Evolutionary conservation across 2,888 invertebrate species (phyloP).

Genomic region (Dione juno): DNA sequence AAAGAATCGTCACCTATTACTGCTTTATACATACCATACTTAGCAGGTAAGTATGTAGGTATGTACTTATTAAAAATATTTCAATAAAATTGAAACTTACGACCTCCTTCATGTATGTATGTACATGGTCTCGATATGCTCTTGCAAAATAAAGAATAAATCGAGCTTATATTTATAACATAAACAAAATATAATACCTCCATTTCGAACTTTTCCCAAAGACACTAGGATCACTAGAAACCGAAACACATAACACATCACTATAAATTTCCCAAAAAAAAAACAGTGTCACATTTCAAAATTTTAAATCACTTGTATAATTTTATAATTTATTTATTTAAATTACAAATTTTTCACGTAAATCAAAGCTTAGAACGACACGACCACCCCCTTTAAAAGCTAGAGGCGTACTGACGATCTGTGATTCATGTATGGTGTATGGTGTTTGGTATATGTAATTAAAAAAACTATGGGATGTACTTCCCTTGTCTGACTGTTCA

Average conservation of each 20-base stretch:
- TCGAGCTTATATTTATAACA: neutral
- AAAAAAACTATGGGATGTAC: slow-evolving; percentile 26
- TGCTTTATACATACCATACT: too few species aligned
- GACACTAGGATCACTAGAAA: slow-evolving; percentile 61
- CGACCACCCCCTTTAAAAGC: slow-evolving; percentile 45
- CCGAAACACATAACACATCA: slow-evolving; percentile 68
- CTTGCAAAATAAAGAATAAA: neutral
- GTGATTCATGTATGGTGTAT: slow-evolving; percentile 38
- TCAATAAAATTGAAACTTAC: too few species aligned
- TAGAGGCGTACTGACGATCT: slow-evolving; percentile 58
- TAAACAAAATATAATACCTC: slow-evolving; percentile 56
- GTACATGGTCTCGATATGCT: too few species aligned
- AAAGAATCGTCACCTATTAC: neutral
- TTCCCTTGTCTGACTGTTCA: slow-evolving; percentile 24
- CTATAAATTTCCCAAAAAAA: slow-evolving; percentile 48
- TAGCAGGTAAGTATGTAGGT: too few species aligned
- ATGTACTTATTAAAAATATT: too few species aligned
- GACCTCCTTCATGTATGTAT: too few species aligned
- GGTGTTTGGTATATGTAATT: slow-evolving; percentile 36
- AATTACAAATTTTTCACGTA: slow-evolving; percentile 22
- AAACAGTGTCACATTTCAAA: slow-evolving; percentile 28
- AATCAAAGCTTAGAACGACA: slow-evolving; percentile 32
- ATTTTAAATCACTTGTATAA: neutral
- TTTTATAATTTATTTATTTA: too few species aligned
- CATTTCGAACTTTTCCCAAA: slow-evolving; percentile 66